Evolutionary conservation across 1,140 invertebrate species (phyloP).

Genomic region (Heliconius congener): DNA sequence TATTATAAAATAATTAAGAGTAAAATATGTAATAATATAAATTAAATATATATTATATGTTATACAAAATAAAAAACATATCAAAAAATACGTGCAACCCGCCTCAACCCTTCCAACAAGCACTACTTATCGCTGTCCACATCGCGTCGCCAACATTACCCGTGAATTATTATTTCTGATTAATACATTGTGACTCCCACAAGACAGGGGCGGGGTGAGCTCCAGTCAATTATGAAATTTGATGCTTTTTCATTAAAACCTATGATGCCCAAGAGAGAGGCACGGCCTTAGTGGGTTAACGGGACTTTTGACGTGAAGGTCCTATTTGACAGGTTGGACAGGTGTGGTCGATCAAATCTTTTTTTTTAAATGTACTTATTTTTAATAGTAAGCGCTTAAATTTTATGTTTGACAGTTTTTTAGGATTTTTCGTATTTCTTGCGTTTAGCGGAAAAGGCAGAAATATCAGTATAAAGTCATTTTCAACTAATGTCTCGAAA

Average conservation of each 20-base stretch:
- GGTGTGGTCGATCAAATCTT: slow-evolving; percentile 32
- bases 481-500: no score
- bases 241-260: slow-evolving; percentile 77
- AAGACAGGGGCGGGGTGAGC: slow-evolving; percentile 57
- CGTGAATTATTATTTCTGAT: slow-evolving; percentile 81
- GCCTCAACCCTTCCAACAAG: slow-evolving; percentile 61
- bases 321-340: slow-evolving; percentile 38
- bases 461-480: no score
- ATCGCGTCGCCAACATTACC: slow-evolving; percentile 63
- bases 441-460: no score
- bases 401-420: no score
- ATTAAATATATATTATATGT: no score
- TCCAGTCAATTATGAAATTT: slow-evolving; percentile 75
- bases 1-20: no score
- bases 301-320: slow-evolving; percentile 52
- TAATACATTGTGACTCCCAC: slow-evolving; percentile 74
- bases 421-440: no score
- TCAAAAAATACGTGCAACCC: slow-evolving; percentile 7
- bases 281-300: slow-evolving; percentile 64
- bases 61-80: background rate
- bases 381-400: background rate
- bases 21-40: no score
- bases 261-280: slow-evolving; percentile 58
- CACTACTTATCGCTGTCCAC: slow-evolving; percentile 55
- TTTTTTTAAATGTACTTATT: background rate